Evolutionary conservation across 2,113 vertebrate species (phyloP).

Genomic region (Stomatorhinus ivindoensis): DNA sequence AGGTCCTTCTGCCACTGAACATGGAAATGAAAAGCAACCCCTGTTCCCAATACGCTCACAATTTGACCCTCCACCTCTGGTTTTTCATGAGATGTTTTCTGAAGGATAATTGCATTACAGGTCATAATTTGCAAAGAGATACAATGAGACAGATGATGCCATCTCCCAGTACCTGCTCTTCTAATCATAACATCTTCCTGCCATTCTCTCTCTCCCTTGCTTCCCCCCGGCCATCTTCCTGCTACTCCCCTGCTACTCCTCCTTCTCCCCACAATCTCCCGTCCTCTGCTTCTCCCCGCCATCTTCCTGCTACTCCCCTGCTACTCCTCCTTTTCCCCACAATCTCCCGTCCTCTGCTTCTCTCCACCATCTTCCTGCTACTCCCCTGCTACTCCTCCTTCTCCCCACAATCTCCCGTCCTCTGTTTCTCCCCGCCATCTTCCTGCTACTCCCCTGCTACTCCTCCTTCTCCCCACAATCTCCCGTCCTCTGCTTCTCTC

Average conservation of each 20-base stretch:
- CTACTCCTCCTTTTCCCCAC: too few species aligned
- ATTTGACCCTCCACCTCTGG: not conserved
- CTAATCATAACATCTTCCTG: slow-evolving; percentile 47
- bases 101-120: not conserved
- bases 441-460: too few species aligned
- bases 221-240: not conserved
- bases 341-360: too few species aligned
- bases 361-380: not conserved
- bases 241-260: not conserved
- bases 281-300: not conserved
- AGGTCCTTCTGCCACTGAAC: not conserved
- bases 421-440: too few species aligned
- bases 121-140: slow-evolving; percentile 18
- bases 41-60: not conserved
- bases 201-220: not conserved
- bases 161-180: slow-evolving; percentile 29
- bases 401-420: too few species aligned
- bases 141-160: slow-evolving; percentile 24
- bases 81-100: not conserved
- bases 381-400: too few species aligned
- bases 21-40: not conserved
- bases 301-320: not conserved
- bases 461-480: too few species aligned
- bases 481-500: too few species aligned
- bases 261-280: not conserved